Base-by-base conservation (phyloP, 2,113 vertebrate species). In the Atractosteus spatula region DNA sequence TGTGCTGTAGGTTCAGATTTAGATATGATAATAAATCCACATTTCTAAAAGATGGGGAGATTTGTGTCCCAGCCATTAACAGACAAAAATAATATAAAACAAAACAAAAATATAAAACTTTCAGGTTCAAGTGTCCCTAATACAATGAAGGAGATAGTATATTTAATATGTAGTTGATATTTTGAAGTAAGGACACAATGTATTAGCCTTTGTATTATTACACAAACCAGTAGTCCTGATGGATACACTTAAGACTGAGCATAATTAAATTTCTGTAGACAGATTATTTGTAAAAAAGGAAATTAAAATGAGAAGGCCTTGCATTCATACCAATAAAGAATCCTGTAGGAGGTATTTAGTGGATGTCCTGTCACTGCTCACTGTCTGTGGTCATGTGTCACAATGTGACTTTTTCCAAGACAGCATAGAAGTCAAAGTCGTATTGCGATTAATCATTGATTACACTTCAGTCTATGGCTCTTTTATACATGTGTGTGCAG, bases 251-350 rank as follows among this genome's bases (percentile, higher is more conserved):
- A 64, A 64, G 75, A 70, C 29, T 29, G 72, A 72, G 76, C 81
- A 75, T 81, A 78, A 80, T 81, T 87, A 82, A 66, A 84, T 81
- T n/a, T 63, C 74, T 41, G 69, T 56, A 69, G 66, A 80, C 70
- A 61, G 63, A 51, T 80, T 78, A 71, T 82, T 83, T 77, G 78
- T 82, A 77, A 65, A 71, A 56, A 44, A 69, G 41, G 59, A 3
- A 43, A 71, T 73, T 64, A 41, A 61, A 29, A 17, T 68, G 70
- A 79, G 79, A 82, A 66, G 1, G 75, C 47, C 72, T 77, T 82
- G 81, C 82, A 74, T 69, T 51, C 47, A 51, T 10, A 51, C 5
- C 10, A 51, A 10, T 51, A 5, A 51, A 1, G 47, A 51, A 51
- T 8, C 43, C 55, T 44, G 41, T 56, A 68, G 72, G 72, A 73